Base-by-base conservation (phyloP, 2,113 vertebrate species). In the Stercorarius parasiticus region DNA sequence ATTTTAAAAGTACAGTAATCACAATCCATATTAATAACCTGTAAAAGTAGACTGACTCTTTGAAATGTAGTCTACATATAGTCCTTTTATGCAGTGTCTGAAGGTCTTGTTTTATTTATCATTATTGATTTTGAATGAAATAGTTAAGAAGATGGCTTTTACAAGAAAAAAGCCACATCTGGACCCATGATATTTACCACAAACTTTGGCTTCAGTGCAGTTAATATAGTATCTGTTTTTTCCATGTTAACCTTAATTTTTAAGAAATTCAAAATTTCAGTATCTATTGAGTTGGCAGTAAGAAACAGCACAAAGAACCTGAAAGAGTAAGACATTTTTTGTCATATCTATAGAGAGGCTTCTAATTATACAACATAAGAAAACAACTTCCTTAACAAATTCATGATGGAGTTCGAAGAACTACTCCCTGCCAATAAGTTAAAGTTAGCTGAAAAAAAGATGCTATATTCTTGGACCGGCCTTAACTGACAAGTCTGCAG, bases 321-420 rank as follows among this genome's bases (percentile, higher is more conserved):
- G 74, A 86, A 62, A 64, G 80, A 69, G 36, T 23, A 26, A 36
- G 27, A 79, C 59, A 32, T 96, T 82, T 95, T 69, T 84, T 65
- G 32, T 53, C 19, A 1, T 87, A 66, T 86, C 40, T 78, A 30
- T 49, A 67, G 74, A 86, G 42, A 81, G 29, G 65, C 49, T 96
- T 96, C 13, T 76, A 81, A 47, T 34, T 88, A 38, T 30, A 81
- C 61, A 72, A 30, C 18, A 32, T 42, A 81, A 84, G 59, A 96
- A 96, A 92, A 61, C 29, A 77, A 40, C 82, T 95, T 82, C 32
- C 47, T 88, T 90, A 94, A 90, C n/a, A 95, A 97, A 72, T 21
- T 78, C 25, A 34, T 49, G 56, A 76, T 80, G 58, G 55, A 58
- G 62, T 74, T 80, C 59, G 70, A 71, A 91, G 42, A 94, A 38